These are phyloP conservation scores for Ptyas mucosa DNA, from an alignment of 2,113 vertebrate genomes.

Conservation along the genomic window DNA sequence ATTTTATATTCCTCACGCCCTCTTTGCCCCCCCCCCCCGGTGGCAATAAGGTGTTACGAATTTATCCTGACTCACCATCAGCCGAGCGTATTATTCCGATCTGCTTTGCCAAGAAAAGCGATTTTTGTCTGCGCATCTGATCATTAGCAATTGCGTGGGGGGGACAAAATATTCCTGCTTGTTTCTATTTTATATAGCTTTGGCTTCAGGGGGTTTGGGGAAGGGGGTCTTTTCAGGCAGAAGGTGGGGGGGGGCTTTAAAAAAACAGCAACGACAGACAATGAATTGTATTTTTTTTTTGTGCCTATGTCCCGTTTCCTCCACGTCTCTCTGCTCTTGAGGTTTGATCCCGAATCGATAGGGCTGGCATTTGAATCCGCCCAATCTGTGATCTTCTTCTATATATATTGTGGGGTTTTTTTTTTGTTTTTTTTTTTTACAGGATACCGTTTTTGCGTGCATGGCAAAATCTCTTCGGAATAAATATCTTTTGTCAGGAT, in stretches of 20 bases:
- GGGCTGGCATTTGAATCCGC: background rate
- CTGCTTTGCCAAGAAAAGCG: background rate
- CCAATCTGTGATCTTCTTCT: background rate
- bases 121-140: background rate
- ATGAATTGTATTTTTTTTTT: background rate
- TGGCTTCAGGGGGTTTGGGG: background rate
- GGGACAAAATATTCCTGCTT: background rate
- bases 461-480: background rate
- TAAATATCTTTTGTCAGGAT: background rate
- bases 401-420: background rate
- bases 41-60: background rate
- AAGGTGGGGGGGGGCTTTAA: background rate
- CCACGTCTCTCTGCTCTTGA: background rate
- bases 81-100: background rate
- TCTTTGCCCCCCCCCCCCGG: rapidly evolving
- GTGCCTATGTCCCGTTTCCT: background rate
- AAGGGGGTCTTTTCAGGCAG: background rate
- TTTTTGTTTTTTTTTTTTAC: background rate
- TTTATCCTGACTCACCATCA: background rate
- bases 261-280: background rate
- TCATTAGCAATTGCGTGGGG: background rate
- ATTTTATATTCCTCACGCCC: background rate
- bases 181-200: background rate
- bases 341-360: background rate
- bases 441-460: background rate